These are phyloP conservation scores for Oncorhynchus keta DNA, from an alignment of 2,113 vertebrate genomes.

Conservation along the genomic window DNA sequence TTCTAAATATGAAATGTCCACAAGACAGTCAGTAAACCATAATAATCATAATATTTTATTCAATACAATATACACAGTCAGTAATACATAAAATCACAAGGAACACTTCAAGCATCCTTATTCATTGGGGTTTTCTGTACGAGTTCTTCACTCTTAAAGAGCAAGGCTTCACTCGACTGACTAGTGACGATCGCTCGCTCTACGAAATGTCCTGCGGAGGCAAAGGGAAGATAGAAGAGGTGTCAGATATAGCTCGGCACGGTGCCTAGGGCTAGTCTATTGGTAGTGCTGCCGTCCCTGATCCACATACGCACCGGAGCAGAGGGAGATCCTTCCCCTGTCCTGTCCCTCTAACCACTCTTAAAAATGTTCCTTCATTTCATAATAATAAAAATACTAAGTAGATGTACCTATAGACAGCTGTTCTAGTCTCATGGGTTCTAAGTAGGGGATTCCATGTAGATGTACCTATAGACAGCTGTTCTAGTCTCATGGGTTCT, in stretches of 20 bases:
- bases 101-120: conserved; percentile 24
- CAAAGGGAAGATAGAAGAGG: not conserved
- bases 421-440: too few species aligned
- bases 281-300: too few species aligned
- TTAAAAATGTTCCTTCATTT: too few species aligned
- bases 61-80: not conserved
- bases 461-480: too few species aligned
- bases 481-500: too few species aligned
- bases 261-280: too few species aligned
- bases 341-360: too few species aligned
- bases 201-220: conserved; percentile 81
- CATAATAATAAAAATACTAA: too few species aligned
- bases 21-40: not conserved
- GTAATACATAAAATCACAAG: not conserved
- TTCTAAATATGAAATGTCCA: not conserved
- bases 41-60: conserved; percentile 43
- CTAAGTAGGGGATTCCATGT: too few species aligned
- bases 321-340: too few species aligned
- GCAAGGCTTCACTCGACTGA: conserved; percentile 84
- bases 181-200: conserved; percentile 75
- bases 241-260: not conserved
- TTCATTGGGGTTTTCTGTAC: conserved; percentile 59
- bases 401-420: too few species aligned
- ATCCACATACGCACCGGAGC: too few species aligned
- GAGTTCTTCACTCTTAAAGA: conserved; percentile 70